Evolutionary conservation across 2,797 vertebrate genomes (phyloP).

Genomic region (Spea hammondii): DNA sequence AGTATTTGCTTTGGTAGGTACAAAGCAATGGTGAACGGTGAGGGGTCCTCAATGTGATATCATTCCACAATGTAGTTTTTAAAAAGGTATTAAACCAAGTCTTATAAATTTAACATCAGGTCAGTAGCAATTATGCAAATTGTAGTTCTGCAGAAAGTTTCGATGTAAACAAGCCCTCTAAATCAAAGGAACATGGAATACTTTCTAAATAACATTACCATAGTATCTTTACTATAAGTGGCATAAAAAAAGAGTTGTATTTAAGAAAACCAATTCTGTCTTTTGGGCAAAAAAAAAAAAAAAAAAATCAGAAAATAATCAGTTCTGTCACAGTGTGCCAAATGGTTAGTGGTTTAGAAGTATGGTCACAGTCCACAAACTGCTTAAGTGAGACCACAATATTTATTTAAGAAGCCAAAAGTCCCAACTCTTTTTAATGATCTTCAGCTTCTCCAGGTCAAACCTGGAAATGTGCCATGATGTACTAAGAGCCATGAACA

Average conservation of each 20-base stretch:
- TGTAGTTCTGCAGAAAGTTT: slow-evolving; percentile 22
- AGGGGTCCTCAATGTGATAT: no score
- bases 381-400: slow-evolving; percentile 54
- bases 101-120: not conserved
- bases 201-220: slow-evolving; percentile 41
- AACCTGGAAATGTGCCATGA: slow-evolving; percentile 41
- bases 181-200: slow-evolving; percentile 35
- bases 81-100: no score
- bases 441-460: slow-evolving; percentile 49
- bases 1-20: not conserved
- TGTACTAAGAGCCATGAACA: slow-evolving; percentile 26
- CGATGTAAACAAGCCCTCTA: slow-evolving; percentile 34
- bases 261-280: slow-evolving; percentile 33
- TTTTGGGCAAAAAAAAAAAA: slow-evolving; percentile 30
- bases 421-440: slow-evolving; percentile 37
- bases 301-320: slow-evolving; percentile 48
- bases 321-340: slow-evolving; percentile 48
- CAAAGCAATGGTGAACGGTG: no score
- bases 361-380: slow-evolving; percentile 41
- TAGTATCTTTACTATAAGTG: slow-evolving; percentile 32
- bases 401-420: slow-evolving; percentile 49
- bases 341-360: slow-evolving; percentile 46
- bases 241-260: slow-evolving; percentile 43
- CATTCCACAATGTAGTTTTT: no score
- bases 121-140: slow-evolving; percentile 5